These are phyloP conservation scores for Melinaea menophilus DNA, from an alignment of 2,888 invertebrate species.

Conservation along the genomic window DNA sequence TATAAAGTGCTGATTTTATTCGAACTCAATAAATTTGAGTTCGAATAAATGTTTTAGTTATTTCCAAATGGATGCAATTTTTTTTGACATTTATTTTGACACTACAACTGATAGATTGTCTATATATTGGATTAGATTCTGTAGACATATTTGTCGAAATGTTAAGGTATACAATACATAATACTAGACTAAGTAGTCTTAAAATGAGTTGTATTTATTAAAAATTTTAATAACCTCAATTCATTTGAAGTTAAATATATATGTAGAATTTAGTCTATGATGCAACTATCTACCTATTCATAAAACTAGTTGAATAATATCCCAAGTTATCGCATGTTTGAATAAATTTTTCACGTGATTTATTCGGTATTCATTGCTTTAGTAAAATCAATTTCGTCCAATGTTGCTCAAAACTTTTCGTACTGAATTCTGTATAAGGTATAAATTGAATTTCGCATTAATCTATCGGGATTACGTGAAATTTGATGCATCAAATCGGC, in stretches of 20 bases:
- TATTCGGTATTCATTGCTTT: slow-evolving; percentile 24
- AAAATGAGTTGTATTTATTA: too few relatives aligned
- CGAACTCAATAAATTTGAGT: slow-evolving; percentile 9
- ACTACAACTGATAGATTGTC: too few relatives aligned
- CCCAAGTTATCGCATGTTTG: slow-evolving; percentile 1
- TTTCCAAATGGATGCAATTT: not conserved
- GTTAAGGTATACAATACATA: too few relatives aligned
- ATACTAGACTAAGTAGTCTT: too few relatives aligned
- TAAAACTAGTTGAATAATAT: not conserved
- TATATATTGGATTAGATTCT: too few relatives aligned
- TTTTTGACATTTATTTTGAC: too few relatives aligned
- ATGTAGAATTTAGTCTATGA: too few relatives aligned
- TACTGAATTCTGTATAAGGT: slow-evolving; percentile 33
- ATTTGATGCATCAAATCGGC: slow-evolving; percentile 7
- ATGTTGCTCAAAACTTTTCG: slow-evolving; percentile 34
- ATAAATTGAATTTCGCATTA: slow-evolving; percentile 40
- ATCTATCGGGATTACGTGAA: slow-evolving; percentile 38
- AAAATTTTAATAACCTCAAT: too few relatives aligned
- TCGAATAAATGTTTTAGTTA: slow-evolving; percentile 12
- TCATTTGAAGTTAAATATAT: too few relatives aligned
- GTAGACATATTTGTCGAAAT: too few relatives aligned
- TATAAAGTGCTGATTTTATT: slow-evolving; percentile 28
- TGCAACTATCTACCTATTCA: not conserved
- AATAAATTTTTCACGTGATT: slow-evolving; percentile 11
- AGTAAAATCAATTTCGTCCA: slow-evolving; percentile 33